Evolutionary conservation across 2,888 invertebrate species (phyloP), one percentile per base, ranked within the genome.

Genomic region (Muschampia plurimacula): DNA sequence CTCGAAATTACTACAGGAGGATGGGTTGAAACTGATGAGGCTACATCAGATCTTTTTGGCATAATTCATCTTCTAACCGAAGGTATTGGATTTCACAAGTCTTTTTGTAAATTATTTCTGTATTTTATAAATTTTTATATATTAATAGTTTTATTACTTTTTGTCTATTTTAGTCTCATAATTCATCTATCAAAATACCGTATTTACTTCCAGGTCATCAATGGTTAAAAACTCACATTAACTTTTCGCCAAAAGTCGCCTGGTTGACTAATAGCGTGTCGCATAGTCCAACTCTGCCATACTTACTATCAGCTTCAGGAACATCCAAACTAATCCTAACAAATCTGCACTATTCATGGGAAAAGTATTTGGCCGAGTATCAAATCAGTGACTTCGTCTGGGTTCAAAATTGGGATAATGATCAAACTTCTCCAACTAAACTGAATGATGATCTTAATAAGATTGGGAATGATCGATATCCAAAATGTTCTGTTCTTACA

Each of bases 251-350:
- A 1, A 96, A 96, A 81, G 90, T 94, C 2, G 97, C 96, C 44
- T 99, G 99, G 99, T 96, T 98, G 0, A 98, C 99, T 6, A 99
- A 99, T 89, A 98, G 98, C 0, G 99, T 99, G 81, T 98, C 99
- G 0, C 99, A 99, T 85, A 98, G 99, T 13, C 96, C 98, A 12
- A 99, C 99, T 0, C 96, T 98, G 83, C 97, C 98, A 0, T 99
- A 99, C 85, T 90, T 99, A 13, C 91, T 99, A 41, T 96, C 97
- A 57, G 95, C 96, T 15, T 96, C 97, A 0, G 98, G 97, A 5
- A 96, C 99, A 59, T 95, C 96, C 44, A 97, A 97, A 41, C 96
- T 98, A 74, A 96, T 99, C 22, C 96, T 99, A 81, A 98, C 98
- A 84, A 95, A 98, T 76, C 96, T 98, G 55, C 99, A 99, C 86